These are phyloP conservation scores for Hydractinia symbiolongicarpus DNA, from an alignment of 30 jellyfish, hydroid and myxozoan genomes.

Conservation along the genomic window DNA sequence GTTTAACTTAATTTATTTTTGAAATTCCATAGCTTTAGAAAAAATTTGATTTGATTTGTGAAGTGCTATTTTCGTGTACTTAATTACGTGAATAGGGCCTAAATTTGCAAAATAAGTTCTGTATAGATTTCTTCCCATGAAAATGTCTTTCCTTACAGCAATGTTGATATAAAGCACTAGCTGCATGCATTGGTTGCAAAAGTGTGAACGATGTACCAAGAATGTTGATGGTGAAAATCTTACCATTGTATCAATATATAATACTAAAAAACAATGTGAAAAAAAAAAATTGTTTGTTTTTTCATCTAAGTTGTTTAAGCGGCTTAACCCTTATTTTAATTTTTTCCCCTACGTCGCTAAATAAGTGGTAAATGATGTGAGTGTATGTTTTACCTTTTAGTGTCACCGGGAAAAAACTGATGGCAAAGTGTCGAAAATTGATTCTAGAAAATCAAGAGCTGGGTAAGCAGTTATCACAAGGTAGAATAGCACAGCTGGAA, in stretches of 20 bases:
- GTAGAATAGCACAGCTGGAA: slow-evolving; percentile 92
- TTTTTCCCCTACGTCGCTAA: background rate
- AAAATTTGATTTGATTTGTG: no score
- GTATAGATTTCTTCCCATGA: background rate
- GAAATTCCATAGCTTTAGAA: no score
- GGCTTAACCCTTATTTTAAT: background rate
- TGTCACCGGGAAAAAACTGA: slow-evolving; percentile 91
- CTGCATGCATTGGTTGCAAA: background rate
- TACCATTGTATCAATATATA: no score
- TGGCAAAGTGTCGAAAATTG: slow-evolving; percentile 97
- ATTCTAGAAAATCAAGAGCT: slow-evolving; percentile 96
- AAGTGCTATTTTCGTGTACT: no score
- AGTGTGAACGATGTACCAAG: background rate
- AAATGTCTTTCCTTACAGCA: background rate
- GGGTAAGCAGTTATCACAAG: slow-evolving; percentile 95
- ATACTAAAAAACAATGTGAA: no score
- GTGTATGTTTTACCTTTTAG: slow-evolving; percentile 36
- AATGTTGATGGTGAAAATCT: background rate
- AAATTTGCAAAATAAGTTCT: no score
- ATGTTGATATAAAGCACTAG: background rate
- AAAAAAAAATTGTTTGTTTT: no score
- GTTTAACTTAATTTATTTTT: no score
- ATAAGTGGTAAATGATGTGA: background rate
- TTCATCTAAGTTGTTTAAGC: background rate
- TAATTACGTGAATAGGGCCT: no score